Conservation (phyloP, 2,113 vertebrate genomes). For the Etia nguti region DNA sequence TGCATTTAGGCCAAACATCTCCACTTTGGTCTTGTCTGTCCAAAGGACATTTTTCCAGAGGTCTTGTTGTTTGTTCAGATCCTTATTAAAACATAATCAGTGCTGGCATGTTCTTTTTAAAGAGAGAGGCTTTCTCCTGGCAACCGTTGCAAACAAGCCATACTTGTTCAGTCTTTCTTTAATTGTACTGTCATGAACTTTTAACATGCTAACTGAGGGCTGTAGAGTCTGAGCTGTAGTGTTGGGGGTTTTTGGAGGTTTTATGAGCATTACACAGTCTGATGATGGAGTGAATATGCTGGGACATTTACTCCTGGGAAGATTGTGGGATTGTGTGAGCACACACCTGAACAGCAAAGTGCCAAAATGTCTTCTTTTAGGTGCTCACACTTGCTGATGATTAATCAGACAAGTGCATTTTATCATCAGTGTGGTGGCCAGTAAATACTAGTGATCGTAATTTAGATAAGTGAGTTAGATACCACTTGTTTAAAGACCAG, state of each 20-base stretch:
- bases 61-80: background rate
- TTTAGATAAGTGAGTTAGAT: background rate
- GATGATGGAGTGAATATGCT: background rate
- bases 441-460: background rate
- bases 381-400: background rate
- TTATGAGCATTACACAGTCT: background rate
- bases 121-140: background rate
- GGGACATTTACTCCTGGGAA: background rate
- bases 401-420: background rate
- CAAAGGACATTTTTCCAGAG: background rate
- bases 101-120: background rate
- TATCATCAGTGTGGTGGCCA: background rate
- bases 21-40: background rate
- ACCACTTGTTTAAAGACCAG: background rate
- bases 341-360: background rate
- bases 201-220: background rate
- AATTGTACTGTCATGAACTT: background rate
- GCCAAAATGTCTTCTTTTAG: background rate
- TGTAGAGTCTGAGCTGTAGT: background rate
- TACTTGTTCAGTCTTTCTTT: background rate
- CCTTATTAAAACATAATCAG: background rate
- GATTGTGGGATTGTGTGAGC: background rate
- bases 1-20: background rate
- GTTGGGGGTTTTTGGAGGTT: rapidly evolving
- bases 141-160: background rate